Evolutionary conservation across 2,113 vertebrate genomes (phyloP).

Genomic region (Phalacrocorax aristotelis): DNA sequence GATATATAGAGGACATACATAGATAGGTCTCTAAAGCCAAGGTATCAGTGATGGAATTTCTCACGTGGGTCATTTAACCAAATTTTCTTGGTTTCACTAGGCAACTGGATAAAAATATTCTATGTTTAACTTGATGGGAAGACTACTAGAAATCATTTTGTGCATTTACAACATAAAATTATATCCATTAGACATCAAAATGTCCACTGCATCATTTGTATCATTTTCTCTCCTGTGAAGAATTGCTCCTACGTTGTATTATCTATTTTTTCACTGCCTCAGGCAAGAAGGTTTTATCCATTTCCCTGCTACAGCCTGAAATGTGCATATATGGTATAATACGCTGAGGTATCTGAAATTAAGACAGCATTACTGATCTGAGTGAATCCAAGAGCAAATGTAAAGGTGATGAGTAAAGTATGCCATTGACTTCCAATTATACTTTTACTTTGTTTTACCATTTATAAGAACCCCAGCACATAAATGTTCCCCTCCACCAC

Average conservation of each 20-base stretch:
- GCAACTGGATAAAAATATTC: background rate
- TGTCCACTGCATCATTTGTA: background rate
- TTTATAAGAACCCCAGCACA: background rate
- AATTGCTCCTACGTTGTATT: background rate
- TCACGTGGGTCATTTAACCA: background rate
- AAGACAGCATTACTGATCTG: background rate
- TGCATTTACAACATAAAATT: background rate
- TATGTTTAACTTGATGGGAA: background rate
- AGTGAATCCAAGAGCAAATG: background rate
- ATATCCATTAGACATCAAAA: background rate
- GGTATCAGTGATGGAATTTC: background rate
- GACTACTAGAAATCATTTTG: background rate
- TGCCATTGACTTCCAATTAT: background rate
- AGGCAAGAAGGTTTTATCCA: background rate
- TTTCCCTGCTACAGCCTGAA: background rate
- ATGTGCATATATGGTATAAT: background rate
- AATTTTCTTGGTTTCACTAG: background rate
- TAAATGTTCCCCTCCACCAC: rapidly evolving
- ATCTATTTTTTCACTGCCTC: background rate
- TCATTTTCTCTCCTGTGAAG: background rate
- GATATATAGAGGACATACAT: background rate
- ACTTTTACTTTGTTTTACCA: background rate
- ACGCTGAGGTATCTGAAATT: background rate
- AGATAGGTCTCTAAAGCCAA: background rate
- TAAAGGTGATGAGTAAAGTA: background rate